Conservation (phyloP, 2,113 vertebrate species). For the Xenus cinereus region DNA sequence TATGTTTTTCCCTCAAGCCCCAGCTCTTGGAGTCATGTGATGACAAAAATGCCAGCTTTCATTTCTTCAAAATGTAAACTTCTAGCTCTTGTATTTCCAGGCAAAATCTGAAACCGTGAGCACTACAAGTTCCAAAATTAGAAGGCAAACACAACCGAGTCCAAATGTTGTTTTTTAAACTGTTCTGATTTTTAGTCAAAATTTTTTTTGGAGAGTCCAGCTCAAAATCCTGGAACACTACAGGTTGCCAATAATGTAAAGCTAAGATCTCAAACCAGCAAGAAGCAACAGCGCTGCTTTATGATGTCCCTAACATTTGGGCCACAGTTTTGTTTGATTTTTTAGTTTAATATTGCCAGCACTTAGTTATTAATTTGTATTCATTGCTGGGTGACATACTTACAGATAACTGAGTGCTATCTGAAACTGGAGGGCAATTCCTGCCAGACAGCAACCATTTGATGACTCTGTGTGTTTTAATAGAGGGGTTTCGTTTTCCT, state of each 20-base stretch:
- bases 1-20: constrained; percentile 44
- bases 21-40: constrained; percentile 56
- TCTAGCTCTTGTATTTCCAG: constrained; percentile 51
- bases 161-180: constrained; percentile 65
- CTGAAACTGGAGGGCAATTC: not conserved
- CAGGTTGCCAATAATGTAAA: constrained; percentile 38
- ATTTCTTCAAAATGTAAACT: constrained; percentile 66
- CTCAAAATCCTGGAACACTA: constrained; percentile 30
- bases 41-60: constrained; percentile 60
- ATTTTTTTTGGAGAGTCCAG: constrained; percentile 49
- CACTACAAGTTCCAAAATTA: constrained; percentile 61
- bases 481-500: not conserved
- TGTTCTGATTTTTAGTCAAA: constrained; percentile 60
- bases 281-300: not conserved
- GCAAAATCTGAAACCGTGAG: constrained; percentile 58
- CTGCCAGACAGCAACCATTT: not conserved
- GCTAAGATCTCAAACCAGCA: constrained; percentile 23
- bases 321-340: not conserved
- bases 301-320: not conserved
- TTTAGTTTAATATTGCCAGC: not conserved
- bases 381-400: not conserved
- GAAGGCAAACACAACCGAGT: constrained; percentile 61
- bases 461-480: not conserved
- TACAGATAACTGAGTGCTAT: not conserved
- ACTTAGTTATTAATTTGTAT: not conserved